These are phyloP conservation scores for Dicranocentrus wangi DNA, from an alignment of 2,888 invertebrate genomes.

Conservation along the genomic window DNA sequence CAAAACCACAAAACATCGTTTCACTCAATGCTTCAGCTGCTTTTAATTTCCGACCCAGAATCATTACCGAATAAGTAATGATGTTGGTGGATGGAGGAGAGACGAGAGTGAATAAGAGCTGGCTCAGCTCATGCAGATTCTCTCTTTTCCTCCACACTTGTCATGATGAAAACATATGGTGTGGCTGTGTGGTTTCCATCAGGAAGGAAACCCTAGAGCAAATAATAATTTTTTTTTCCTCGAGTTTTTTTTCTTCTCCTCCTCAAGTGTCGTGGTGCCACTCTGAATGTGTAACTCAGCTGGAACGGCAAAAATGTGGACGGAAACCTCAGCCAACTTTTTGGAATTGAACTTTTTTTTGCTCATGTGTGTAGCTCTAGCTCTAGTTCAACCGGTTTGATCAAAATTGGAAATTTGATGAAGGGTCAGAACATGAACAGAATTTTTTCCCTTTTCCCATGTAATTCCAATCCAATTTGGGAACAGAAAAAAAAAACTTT, in stretches of 20 bases:
- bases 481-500: slow-evolving; percentile 8
- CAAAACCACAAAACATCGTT: slow-evolving; percentile 10
- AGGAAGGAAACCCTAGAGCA: no score
- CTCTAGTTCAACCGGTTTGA: neutral
- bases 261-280: no score
- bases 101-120: no score
- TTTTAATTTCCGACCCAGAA: slow-evolving; percentile 28
- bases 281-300: no score
- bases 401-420: slow-evolving; percentile 59
- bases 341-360: slow-evolving; percentile 13
- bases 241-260: no score
- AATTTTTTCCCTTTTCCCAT: slow-evolving; percentile 48
- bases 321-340: slow-evolving; percentile 21
- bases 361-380: no score
- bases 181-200: no score
- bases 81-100: no score
- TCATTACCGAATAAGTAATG: slow-evolving; percentile 25
- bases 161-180: no score
- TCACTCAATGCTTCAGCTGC: slow-evolving; percentile 30
- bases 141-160: no score
- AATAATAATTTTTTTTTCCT: no score
- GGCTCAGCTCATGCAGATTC: no score
- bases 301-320: neutral
- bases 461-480: slow-evolving; percentile 55
- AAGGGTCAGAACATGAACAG: slow-evolving; percentile 58